These are phyloP conservation scores for Porites lutea DNA, from an alignment of 64 coral and sea anemone species.

Conservation along the genomic window DNA sequence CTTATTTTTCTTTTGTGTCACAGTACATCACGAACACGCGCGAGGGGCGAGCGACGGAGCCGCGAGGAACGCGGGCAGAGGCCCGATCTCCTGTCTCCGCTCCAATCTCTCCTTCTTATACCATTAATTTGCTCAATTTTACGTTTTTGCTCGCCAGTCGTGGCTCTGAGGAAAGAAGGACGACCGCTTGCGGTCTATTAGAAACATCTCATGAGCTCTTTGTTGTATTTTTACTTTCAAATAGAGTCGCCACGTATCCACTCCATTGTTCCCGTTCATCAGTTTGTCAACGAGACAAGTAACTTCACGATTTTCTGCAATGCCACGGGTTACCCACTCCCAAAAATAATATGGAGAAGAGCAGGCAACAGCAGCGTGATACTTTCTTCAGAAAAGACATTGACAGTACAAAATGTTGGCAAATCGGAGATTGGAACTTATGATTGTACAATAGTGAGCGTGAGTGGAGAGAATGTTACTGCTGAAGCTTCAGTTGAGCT, in stretches of 20 bases:
- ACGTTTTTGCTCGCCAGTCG: too few species aligned
- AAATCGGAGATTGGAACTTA: conserved; percentile 60
- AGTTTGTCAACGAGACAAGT: conserved; percentile 66
- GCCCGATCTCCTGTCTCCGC: too few species aligned
- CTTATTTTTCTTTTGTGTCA: too few species aligned
- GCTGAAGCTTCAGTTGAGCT: background rate
- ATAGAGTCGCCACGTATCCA: conserved; percentile 63
- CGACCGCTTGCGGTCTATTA: too few species aligned
- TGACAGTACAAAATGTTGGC: conserved; percentile 24
- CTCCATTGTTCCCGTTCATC: conserved; percentile 36
- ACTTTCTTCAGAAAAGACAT: background rate
- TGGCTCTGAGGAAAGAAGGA: too few species aligned
- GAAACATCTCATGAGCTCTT: too few species aligned
- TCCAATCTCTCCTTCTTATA: too few species aligned
- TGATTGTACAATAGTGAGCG: conserved; percentile 64
- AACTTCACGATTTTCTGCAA: conserved; percentile 72
- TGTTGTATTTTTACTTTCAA: background rate
- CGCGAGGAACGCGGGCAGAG: too few species aligned
- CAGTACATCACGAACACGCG: too few species aligned
- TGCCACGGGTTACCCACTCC: conserved; percentile 72
- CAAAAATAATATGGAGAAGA: conserved; percentile 58
- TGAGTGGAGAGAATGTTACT: conserved; percentile 27
- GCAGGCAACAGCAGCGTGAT: conserved; percentile 2
- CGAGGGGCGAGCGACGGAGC: too few species aligned
- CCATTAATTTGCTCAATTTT: too few species aligned